Conservation (phyloP, 2,113 vertebrate species). For the Apistogramma diplotaenia region DNA sequence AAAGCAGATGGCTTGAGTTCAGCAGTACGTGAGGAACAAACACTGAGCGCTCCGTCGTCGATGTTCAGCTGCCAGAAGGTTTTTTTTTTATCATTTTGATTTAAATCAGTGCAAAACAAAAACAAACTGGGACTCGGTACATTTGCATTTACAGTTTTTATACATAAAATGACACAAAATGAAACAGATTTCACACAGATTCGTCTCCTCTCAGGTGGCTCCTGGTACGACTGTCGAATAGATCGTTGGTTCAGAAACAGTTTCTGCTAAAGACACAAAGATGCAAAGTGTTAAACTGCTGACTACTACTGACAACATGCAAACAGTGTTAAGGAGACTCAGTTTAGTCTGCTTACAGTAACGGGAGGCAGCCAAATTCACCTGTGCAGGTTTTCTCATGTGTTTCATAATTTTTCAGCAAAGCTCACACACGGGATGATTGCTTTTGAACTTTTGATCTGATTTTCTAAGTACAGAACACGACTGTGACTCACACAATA, state of each 20-base stretch:
- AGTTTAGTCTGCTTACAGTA: neutral
- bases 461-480: too few relatives aligned
- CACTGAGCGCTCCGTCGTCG: neutral
- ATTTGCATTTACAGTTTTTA: neutral
- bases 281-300: neutral
- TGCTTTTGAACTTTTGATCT: too few relatives aligned
- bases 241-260: neutral
- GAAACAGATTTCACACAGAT: neutral
- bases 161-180: neutral
- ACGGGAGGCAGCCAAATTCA: neutral
- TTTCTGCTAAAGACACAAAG: neutral
- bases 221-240: slow-evolving; percentile 1
- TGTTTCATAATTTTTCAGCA: too few relatives aligned
- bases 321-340: too few relatives aligned
- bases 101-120: neutral
- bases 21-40: neutral
- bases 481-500: too few relatives aligned
- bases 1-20: neutral
- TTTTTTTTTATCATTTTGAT: neutral
- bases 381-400: too few relatives aligned
- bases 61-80: neutral
- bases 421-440: too few relatives aligned
- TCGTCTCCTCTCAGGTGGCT: neutral
- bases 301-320: neutral
- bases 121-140: neutral